Percentiles rank a stretch among this genome's conserved stretches.
These are phyloP conservation scores for Argyrosomus regius DNA, from an alignment of 2,797 vertebrate species.

Conservation along the genomic window DNA sequence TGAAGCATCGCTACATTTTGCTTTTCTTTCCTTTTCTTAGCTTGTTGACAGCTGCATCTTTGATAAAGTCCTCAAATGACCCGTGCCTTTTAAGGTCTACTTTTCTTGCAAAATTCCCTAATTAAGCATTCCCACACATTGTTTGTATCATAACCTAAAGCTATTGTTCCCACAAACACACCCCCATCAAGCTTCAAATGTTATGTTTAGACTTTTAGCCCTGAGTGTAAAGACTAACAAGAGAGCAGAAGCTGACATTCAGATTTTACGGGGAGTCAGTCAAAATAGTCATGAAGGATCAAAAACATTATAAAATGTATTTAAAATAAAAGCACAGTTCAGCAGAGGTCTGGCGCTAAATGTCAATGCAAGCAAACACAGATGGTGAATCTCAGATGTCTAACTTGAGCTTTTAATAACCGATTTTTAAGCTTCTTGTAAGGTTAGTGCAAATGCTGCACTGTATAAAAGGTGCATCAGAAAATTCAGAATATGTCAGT, in stretches of 20 bases:
- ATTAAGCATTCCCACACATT: background rate
- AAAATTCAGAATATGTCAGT: background rate
- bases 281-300: background rate
- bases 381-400: background rate
- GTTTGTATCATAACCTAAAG: conserved; percentile 1
- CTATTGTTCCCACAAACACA: background rate
- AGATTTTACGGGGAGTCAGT: conserved; percentile 11
- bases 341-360: background rate
- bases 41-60: background rate
- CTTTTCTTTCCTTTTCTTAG: background rate
- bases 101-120: background rate
- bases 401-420: background rate
- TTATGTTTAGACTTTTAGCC: background rate
- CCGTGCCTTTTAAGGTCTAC: background rate
- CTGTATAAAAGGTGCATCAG: background rate
- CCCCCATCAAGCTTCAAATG: background rate
- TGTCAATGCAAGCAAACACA: background rate
- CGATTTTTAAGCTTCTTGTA: background rate
- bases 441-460: background rate
- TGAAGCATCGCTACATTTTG: background rate
- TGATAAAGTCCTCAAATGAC: background rate
- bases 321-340: background rate
- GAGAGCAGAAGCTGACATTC: background rate
- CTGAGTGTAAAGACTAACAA: background rate
- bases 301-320: conserved; percentile 13